Percentiles rank a stretch among this genome's conserved stretches.
Conservation (phyloP, 2,113 vertebrate genomes). For the Hyperopisus bebe region DNA sequence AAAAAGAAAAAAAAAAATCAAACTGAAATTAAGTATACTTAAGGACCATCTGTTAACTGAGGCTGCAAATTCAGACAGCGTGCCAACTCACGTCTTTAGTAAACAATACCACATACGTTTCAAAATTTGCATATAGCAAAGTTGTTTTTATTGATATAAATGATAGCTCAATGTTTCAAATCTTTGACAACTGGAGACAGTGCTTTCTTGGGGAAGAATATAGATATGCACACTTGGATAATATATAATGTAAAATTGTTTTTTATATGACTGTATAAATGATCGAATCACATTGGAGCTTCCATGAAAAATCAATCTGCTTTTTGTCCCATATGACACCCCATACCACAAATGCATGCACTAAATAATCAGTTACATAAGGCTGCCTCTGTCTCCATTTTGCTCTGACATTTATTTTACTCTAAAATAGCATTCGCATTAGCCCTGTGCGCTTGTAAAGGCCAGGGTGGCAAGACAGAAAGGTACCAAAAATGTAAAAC, state of each 20-base stretch:
- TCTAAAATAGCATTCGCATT: background rate
- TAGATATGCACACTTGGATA: background rate
- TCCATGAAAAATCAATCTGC: background rate
- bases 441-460: background rate
- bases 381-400: background rate
- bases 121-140: background rate
- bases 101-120: conserved; percentile 34
- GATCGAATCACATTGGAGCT: background rate
- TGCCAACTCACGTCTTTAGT: conserved; percentile 21
- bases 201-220: background rate
- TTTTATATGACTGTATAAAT: background rate
- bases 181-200: background rate
- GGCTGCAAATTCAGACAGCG: conserved; percentile 19
- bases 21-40: conserved; percentile 24
- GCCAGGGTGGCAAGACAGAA: background rate
- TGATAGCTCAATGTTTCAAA: conserved; percentile 35
- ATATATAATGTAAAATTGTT: background rate
- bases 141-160: conserved; percentile 4
- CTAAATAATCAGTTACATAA: background rate
- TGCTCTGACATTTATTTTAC: background rate
- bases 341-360: background rate
- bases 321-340: background rate
- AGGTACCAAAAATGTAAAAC: background rate
- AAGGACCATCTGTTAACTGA: conserved; percentile 24
- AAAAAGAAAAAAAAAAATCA: conserved; percentile 24